Evolutionary conservation across 2,888 invertebrate genomes (phyloP).

Genomic region (Idaea biselata): DNA sequence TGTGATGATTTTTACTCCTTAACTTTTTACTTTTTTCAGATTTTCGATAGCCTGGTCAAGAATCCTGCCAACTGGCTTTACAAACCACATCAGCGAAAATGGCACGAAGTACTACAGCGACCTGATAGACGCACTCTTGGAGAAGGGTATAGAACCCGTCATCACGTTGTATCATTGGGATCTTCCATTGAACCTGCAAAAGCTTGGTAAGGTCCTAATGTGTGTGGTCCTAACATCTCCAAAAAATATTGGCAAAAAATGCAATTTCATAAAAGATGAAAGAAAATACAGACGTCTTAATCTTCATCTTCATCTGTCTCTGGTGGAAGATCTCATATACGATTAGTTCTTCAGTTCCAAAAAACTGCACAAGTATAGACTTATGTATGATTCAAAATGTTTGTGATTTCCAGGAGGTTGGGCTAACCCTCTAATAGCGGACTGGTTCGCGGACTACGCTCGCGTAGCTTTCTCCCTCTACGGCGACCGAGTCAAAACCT

Average conservation of each 20-base stretch:
- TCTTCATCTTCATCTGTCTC: too few species aligned
- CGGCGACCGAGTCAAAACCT: conserved; percentile 81
- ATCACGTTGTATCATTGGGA: conserved; percentile 72
- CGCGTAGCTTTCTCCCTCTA: conserved; percentile 74
- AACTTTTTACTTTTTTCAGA: too few species aligned
- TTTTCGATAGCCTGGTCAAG: conserved; percentile 85
- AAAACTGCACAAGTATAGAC: too few species aligned
- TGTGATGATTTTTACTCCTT: neutral
- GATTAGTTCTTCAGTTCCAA: too few species aligned
- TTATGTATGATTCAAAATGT: neutral
- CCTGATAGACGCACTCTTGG: conserved; percentile 66
- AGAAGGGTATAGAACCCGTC: conserved; percentile 69
- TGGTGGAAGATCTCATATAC: too few species aligned
- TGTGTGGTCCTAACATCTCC: too few species aligned
- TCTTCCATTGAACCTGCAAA: conserved; percentile 52
- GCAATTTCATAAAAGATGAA: too few species aligned
- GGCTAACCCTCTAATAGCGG: conserved; percentile 79
- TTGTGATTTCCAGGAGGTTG: conserved; percentile 73
- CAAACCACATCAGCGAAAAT: conserved; percentile 78
- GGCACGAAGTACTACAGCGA: conserved; percentile 83
- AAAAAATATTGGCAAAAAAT: too few species aligned
- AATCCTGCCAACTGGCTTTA: conserved; percentile 82
- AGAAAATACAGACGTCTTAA: too few species aligned
- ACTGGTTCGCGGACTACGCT: conserved; percentile 82
- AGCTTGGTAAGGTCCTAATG: conserved; percentile 25